Percentiles rank a stretch among this genome's conserved stretches.
These are phyloP conservation scores for Aegotheles bennettii DNA, from an alignment of 2,113 vertebrate genomes.

Conservation along the genomic window DNA sequence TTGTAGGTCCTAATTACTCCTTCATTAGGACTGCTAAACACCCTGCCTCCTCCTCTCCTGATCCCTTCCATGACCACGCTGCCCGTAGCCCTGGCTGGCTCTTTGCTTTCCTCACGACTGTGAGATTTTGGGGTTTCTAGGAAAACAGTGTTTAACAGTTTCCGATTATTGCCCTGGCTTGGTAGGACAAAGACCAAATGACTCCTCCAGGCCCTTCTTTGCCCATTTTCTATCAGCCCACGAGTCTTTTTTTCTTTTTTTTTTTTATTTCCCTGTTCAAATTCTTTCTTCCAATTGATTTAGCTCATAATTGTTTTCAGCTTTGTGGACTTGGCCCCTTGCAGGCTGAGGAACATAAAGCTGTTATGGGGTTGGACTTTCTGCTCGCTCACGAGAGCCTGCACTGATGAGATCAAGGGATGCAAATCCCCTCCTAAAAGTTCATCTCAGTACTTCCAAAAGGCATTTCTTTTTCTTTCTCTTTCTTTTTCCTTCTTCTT, in stretches of 20 bases:
- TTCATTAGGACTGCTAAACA: not conserved
- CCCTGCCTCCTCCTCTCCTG: not conserved
- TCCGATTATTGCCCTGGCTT: not conserved
- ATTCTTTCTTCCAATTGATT: not conserved
- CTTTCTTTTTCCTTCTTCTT: no score
- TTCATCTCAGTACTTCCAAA: not conserved
- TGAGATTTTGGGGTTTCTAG: not conserved
- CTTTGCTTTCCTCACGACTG: not conserved
- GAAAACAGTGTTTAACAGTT: not conserved
- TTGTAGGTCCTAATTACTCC: not conserved
- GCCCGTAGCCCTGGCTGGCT: not conserved
- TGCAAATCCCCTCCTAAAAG: not conserved
- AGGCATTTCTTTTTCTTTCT: accelerated
- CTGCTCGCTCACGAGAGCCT: not conserved
- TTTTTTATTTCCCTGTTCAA: not conserved
- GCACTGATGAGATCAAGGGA: not conserved
- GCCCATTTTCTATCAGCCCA: not conserved
- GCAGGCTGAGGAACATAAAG: not conserved
- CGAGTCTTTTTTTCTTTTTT: not conserved
- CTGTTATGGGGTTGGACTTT: not conserved
- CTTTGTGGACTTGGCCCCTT: not conserved
- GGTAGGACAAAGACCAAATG: not conserved
- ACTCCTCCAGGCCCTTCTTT: not conserved
- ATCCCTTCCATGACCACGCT: not conserved
- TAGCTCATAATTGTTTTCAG: not conserved